Evolutionary conservation across 2,113 vertebrate genomes (phyloP), one percentile per base, ranked within the genome.

Genomic region (Myrmecobius fasciatus): DNA sequence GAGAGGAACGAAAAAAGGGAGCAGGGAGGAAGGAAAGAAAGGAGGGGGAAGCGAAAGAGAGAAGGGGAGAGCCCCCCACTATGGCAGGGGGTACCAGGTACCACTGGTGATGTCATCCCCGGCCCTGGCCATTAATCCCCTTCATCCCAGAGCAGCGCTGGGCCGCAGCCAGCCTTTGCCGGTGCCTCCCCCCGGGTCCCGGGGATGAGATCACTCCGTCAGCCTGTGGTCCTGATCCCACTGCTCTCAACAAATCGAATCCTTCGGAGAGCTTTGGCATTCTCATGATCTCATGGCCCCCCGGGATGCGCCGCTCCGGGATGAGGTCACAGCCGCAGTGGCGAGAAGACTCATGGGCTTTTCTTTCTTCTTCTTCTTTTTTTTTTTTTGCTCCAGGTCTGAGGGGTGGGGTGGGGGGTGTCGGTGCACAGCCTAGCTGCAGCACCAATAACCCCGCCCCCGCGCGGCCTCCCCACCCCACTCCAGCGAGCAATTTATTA

Each of bases 241-340:
- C 96, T 88, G 96, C 54, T 96, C 91, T 17, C 97, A 96, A 60
- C 98, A 97, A 98, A 98, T 97, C 91, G 97, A 97, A 97, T 96
- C 97, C 98, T 83, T 96, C 93, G 56, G 95, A 96, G 96, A 97
- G 98, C 98, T 96, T 96, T 91, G 98, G 98, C 98, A 98, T 83
- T 97, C 96, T 94, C 96, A 97, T 98, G 98, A 98, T 92, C 98
- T 98, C 98, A 98, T 98, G 94, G 96, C 96, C 98, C 98, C 96
- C 97, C 26, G 0, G 98, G 98, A 98, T 98, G 91, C 46, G 25
- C 1, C n/a, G 67, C 67, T 83, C 67, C 67, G 67, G 93, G 98
- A 97, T 98, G 98, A 98, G 98, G 93, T 98, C 98, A 98, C 97
- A 97, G 92, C 97, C 97, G 97, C 31, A 60, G 97, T 95, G 97